Base-by-base conservation (phyloP, 2,888 invertebrate species). In the Ennomos quercinarius region DNA sequence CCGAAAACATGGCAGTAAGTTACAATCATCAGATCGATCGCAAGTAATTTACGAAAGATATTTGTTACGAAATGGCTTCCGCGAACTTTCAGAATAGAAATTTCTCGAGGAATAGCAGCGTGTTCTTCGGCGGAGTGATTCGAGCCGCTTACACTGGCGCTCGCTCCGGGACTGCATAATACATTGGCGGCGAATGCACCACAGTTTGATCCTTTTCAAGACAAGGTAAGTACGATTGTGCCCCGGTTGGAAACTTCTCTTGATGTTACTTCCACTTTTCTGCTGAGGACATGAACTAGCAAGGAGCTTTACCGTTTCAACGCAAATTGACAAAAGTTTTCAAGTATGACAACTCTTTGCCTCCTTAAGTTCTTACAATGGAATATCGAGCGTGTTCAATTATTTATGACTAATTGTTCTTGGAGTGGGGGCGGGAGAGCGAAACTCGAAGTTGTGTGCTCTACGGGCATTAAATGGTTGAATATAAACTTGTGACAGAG, bases 151-250 rank as follows among this genome's bases (percentile, higher is more conserved):
- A 89, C 84, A 84, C 78, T 75, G 80, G 79, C 83, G 81, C 79
- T 78, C 83, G 83, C 75, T 71, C 76, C 72, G 80, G 71, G 81
- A 85, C 90, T 92, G 92, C 92, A 92, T 92, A 91, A 92, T 90
- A 91, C 89, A 92, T 91, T 83, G n/a, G 86, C 86, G 79, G 84
- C 77, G 90, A 90, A 89, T 91, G 92, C 89, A 89, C 89, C 87
- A 73, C 90, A 91, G 87, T 89, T 89, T 90, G 90, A 91, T 91
- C 91, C 89, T 84, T 87, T 86, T 84, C 89, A 86, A 89, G 90
- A 91, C 90, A 88, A 87, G 86, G 89, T 88, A 91, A 90, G 91
- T 88, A 89, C 85, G 80, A 87, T 79, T 88, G 81, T 83, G 75
- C 74, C 69, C 69, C 74, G 74, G 81, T 77, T 79, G 80, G 80